phyloP scores from a whole-genome alignment of 1,140 invertebrate genomes.

The Cardiocondyla obscurior region DNA sequence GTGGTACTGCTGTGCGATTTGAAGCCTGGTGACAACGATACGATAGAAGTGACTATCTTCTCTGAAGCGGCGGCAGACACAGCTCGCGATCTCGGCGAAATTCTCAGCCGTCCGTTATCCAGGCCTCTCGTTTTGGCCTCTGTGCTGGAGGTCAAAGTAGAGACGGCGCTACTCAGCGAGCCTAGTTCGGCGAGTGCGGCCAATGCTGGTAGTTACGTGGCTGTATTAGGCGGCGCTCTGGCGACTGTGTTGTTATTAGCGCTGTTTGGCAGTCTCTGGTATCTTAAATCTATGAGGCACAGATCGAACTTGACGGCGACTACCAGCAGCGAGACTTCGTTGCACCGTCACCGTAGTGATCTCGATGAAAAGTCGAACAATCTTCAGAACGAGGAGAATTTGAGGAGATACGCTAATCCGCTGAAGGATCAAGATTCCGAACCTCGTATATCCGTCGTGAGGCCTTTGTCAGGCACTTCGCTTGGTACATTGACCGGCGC shows the following conservation, averaged over 20 bases:
- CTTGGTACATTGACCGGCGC: slow-evolving; percentile 79
- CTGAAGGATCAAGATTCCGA: slow-evolving; percentile 85
- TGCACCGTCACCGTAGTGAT: slow-evolving; percentile 89
- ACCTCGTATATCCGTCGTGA: slow-evolving; percentile 85
- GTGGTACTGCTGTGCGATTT: slow-evolving; percentile 92
- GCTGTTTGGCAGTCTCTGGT: slow-evolving; percentile 79
- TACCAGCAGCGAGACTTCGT: slow-evolving; percentile 84
- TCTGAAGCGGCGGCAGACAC: slow-evolving; percentile 86
- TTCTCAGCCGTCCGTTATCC: slow-evolving; percentile 87
- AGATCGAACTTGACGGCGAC: slow-evolving; percentile 80
- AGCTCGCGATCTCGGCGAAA: slow-evolving; percentile 88
- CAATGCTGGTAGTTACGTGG: slow-evolving; percentile 84
- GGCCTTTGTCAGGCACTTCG: slow-evolving; percentile 85
- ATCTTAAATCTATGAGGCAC: slow-evolving; percentile 74
- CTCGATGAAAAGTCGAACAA: slow-evolving; percentile 92
- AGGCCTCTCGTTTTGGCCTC: slow-evolving; percentile 86
- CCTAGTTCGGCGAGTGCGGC: slow-evolving; percentile 81
- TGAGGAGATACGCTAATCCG: slow-evolving; percentile 88
- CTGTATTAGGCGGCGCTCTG: slow-evolving; percentile 82
- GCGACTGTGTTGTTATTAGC: slow-evolving; percentile 76
- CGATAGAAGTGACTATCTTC: slow-evolving; percentile 92
- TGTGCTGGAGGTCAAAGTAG: slow-evolving; percentile 91
- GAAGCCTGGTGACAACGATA: slow-evolving; percentile 90
- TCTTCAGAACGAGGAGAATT: slow-evolving; percentile 94
- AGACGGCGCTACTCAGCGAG: slow-evolving; percentile 87